A percentile compares a stretch with the other conserved stretches of the same genome.
phyloP scores from a whole-genome alignment of 2,113 vertebrate genomes.

The Callipepla californica region DNA sequence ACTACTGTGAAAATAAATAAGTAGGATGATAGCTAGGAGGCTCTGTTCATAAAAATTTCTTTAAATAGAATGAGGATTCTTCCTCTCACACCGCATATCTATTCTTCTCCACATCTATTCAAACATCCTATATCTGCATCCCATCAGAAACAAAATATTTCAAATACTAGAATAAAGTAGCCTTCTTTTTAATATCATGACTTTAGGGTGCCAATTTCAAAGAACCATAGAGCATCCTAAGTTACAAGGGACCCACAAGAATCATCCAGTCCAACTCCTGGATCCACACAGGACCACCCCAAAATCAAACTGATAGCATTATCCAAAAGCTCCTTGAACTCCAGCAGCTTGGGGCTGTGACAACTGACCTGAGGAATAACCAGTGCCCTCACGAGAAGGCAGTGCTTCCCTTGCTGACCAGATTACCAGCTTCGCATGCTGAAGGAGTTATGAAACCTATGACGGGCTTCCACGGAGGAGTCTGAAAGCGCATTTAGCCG shows the following conservation, averaged over 20 bases:
- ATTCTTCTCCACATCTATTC: not conserved
- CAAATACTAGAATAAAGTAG: not conserved
- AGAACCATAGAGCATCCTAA: not conserved
- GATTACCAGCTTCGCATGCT: not conserved
- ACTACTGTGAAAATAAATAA: not conserved
- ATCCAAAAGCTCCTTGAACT: not conserved
- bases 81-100: not conserved
- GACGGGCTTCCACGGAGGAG: not conserved
- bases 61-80: not conserved
- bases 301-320: not conserved
- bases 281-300: not conserved
- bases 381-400: not conserved
- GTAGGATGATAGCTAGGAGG: not conserved
- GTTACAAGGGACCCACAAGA: not conserved
- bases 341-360: not conserved
- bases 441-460: rapidly evolving
- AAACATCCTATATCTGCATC: not conserved
- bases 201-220: not conserved
- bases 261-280: not conserved
- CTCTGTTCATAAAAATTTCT: not conserved
- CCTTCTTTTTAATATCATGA: not conserved
- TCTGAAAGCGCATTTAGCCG: not conserved
- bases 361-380: not conserved
- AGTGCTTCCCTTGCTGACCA: not conserved
- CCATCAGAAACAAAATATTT: not conserved